Evolutionary conservation across 35 echinoderm and acorn worm genomes (phyloP), one percentile per base, ranked within the genome.

Genomic region (Strongylocentrotus purpuratus): DNA sequence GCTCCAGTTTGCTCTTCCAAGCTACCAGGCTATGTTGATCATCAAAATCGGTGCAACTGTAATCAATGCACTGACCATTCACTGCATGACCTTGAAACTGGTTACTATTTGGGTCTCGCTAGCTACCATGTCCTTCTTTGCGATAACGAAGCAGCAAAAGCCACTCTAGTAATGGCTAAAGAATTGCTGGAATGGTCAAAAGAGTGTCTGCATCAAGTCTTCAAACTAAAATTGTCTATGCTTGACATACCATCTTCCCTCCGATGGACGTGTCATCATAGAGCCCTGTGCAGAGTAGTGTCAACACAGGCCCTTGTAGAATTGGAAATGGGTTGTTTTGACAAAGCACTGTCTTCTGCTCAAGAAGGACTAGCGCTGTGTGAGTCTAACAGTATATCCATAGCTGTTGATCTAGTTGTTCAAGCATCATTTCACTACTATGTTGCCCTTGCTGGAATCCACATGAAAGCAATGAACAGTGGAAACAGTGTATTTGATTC

Each of bases 11-110:
- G 11, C 46, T 31, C 48, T 6, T 18, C 48, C 11, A 93, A 93
- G 91, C 31, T 58, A 55, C 91, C 91, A n/a, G 45, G 12, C 2
- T 58, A 93, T 93, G 48, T 46, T 31, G 46, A 47, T 32, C 91
- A 93, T 58, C 45, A 25, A n/a, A 31, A 17, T n/a, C 2, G 11
- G 11, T 93, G 91, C 48, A 58, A 25, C 17, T 93, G 91, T 58
- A 46, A 13, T 11, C 48, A 47, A 31, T 93, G 91, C 48, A 93
- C 31, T 11, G 91, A 93, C 48, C 45, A 52, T 28, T 47, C 91
- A 15, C 31, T 93, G 18, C 91, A 93, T 58, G 91, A 93, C 35
- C 91, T 93, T 47, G 91, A 93, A 18, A 93, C 91, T 32, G 48
- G 48, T 25, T 93, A 55, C 48, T 50, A 55, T 46, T 5, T 93